A percentile compares a stretch with the other conserved stretches of the same genome.
phyloP scores from a whole-genome alignment of 2,797 vertebrate species.

The Bovichtus variegatus region DNA sequence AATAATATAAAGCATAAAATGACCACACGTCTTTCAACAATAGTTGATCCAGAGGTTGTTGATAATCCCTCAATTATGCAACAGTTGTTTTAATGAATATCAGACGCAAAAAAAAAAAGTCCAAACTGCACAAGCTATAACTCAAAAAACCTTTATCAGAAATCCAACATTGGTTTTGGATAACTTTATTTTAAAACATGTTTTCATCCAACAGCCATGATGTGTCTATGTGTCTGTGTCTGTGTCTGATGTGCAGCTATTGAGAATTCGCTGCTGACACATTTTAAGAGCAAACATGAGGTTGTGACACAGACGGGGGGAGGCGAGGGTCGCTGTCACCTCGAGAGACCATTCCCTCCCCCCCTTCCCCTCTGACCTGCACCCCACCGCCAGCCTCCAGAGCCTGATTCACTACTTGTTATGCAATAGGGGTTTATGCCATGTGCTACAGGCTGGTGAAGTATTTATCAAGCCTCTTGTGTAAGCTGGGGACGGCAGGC shows the following conservation, averaged over 20 bases:
- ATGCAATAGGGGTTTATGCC: constrained; percentile 58
- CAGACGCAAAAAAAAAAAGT: no score
- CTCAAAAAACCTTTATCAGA: not conserved
- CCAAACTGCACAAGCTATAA: no score
- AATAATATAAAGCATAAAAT: no score
- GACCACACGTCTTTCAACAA: no score
- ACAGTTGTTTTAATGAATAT: no score
- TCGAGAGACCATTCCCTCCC: not conserved
- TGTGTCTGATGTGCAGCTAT: no score
- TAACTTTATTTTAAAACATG: not conserved
- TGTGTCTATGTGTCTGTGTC: no score
- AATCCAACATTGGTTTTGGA: not conserved
- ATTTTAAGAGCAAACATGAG: constrained; percentile 21
- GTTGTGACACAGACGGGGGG: constrained; percentile 32
- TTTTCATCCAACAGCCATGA: not conserved
- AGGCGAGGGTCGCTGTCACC: not conserved
- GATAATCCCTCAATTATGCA: no score
- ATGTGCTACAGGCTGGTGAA: constrained; percentile 67
- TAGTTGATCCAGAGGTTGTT: no score
- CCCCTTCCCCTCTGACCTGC: constrained; percentile 18
- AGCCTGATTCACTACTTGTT: constrained; percentile 51
- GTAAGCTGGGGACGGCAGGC: constrained; percentile 41
- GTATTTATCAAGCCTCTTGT: constrained; percentile 73
- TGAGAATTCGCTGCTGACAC: no score
- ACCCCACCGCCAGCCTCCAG: constrained; percentile 33